Conservation (phyloP, 1,140 invertebrate species). For the Lucilia cuprina region DNA sequence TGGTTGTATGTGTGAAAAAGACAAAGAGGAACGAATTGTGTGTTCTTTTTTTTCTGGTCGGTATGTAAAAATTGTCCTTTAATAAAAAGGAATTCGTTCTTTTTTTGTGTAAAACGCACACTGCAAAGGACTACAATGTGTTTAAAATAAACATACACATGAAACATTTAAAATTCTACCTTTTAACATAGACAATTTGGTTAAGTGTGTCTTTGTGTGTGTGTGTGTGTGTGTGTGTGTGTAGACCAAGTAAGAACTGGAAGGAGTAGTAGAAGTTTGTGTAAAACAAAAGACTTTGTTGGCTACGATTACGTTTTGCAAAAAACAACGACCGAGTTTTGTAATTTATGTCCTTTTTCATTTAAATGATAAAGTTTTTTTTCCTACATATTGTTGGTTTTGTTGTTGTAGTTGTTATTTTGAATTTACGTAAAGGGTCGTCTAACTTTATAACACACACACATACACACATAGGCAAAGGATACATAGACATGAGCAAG, state of each 20-base stretch:
- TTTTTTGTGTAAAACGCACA: background rate
- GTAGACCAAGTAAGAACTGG: background rate
- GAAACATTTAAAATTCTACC: background rate
- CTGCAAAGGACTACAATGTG: background rate
- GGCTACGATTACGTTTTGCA: background rate
- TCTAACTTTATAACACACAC: background rate
- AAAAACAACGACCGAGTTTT: slow-evolving; percentile 29
- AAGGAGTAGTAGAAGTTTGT: background rate
- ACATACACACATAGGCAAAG: background rate
- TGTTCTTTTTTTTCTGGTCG: background rate
- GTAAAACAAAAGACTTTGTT: slow-evolving; percentile 27
- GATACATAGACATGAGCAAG: background rate
- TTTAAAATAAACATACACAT: background rate
- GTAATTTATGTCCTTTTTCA: slow-evolving; percentile 36
- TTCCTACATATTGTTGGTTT: background rate
- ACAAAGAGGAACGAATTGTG: background rate
- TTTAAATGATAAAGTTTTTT: slow-evolving; percentile 14
- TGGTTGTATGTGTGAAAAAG: too few species aligned
- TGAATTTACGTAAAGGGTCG: background rate
- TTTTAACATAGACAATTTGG: background rate
- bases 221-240: too few species aligned
- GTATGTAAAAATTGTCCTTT: slow-evolving; percentile 6
- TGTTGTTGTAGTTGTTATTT: background rate
- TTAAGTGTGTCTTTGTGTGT: background rate
- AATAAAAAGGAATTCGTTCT: background rate